Evolutionary conservation across 53 echinoderm and acorn worm species (phyloP).

Genomic region (Glandiceps talaboti): DNA sequence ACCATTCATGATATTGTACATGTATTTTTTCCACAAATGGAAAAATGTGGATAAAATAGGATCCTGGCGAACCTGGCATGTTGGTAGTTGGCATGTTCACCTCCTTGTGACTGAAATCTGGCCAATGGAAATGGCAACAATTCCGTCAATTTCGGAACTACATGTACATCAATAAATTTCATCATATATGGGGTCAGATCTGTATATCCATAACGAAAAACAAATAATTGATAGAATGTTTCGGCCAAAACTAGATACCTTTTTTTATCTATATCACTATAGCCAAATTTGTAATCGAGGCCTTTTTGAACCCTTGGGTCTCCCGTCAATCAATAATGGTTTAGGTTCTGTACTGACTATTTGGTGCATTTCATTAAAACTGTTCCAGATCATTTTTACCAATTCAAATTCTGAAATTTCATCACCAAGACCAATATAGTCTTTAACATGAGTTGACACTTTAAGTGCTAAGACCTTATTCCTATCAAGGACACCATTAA

Average conservation of each 20-base stretch:
- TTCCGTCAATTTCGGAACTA: no score
- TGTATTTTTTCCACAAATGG: no score
- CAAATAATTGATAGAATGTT: constrained; percentile 29
- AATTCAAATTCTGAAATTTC: not conserved
- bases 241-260: constrained; percentile 19
- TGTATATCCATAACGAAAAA: constrained; percentile 12
- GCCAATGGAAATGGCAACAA: no score
- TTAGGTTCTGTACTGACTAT: not conserved
- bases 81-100: no score
- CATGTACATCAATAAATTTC: constrained; percentile 40
- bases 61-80: no score
- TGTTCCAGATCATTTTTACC: not conserved
- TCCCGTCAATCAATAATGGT: not conserved
- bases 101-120: no score
- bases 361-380: not conserved
- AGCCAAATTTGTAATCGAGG: constrained; percentile 22
- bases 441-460: not conserved
- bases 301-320: not conserved
- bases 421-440: not conserved
- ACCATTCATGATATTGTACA: no score
- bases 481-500: not conserved
- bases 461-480: not conserved
- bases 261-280: not conserved
- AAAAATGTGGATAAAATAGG: no score
- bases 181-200: constrained; percentile 37